Evolutionary conservation across 2,797 vertebrate species (phyloP).

Genomic region (Emydoidea blandingii): DNA sequence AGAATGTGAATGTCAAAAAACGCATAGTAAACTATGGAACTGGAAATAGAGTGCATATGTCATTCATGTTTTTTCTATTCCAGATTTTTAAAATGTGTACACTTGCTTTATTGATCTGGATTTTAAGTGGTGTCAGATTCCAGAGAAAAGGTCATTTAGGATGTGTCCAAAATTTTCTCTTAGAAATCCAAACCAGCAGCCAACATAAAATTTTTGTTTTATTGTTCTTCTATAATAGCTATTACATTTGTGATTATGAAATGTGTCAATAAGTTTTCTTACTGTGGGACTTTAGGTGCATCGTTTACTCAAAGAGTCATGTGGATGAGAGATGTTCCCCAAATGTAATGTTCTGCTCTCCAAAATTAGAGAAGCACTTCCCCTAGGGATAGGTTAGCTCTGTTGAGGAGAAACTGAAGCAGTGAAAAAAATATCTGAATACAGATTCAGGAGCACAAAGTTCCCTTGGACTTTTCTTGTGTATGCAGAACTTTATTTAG

Average conservation of each 20-base stretch:
- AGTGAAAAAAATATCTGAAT: too few relatives aligned
- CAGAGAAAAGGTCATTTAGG: constrained; percentile 6
- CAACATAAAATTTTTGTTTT: background rate
- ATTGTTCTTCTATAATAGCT: background rate
- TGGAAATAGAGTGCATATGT: too few relatives aligned
- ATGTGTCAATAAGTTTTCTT: background rate
- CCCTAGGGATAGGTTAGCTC: background rate
- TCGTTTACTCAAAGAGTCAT: background rate
- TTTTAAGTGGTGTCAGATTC: constrained; percentile 8
- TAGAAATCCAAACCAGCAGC: constrained; percentile 20
- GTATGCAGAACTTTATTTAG: too few relatives aligned
- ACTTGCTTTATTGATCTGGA: constrained; percentile 17
- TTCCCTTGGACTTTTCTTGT: too few relatives aligned
- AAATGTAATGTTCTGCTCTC: background rate
- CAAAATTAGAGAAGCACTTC: background rate
- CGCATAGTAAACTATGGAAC: too few relatives aligned
- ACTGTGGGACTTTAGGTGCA: background rate
- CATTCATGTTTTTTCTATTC: too few relatives aligned
- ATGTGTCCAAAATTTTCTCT: constrained; percentile 33
- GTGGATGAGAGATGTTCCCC: background rate
- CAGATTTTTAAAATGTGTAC: constrained; percentile 35
- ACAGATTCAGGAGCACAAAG: too few relatives aligned
- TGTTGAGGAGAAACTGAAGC: too few relatives aligned
- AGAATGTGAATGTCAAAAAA: background rate
- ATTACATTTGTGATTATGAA: background rate